Percentiles rank a stretch among this genome's conserved stretches.
Conservation (phyloP, 1,140 invertebrate species). For the Telenomus remus region DNA sequence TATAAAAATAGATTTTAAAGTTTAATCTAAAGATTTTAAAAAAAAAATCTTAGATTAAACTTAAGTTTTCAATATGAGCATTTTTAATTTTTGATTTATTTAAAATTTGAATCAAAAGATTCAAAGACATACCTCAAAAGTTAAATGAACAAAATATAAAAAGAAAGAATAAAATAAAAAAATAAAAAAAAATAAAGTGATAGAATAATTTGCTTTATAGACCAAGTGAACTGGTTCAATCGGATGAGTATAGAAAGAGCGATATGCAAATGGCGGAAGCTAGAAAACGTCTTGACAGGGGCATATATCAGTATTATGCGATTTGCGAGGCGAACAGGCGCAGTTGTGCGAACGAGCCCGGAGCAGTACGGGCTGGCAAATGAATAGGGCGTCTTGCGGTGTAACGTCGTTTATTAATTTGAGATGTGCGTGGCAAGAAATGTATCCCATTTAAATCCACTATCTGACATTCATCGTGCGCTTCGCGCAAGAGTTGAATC, state of each 20-base stretch:
- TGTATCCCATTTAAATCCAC: constrained; percentile 44
- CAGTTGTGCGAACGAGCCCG: constrained; percentile 23
- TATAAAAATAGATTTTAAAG: too few relatives aligned
- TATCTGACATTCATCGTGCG: constrained; percentile 49
- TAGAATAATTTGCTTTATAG: too few relatives aligned
- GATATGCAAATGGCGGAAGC: constrained; percentile 31
- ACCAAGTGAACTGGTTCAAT: constrained; percentile 32
- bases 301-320: constrained; percentile 38
- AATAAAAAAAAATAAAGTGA: not conserved
- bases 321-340: constrained; percentile 7
- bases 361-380: constrained; percentile 9
- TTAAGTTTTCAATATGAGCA: too few relatives aligned
- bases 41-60: too few relatives aligned
- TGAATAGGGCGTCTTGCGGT: constrained; percentile 21
- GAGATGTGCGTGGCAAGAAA: constrained; percentile 40
- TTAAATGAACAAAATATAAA: too few relatives aligned
- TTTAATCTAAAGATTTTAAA: too few relatives aligned
- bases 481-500: constrained; percentile 33
- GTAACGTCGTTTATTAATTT: constrained; percentile 49
- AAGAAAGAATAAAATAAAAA: not conserved
- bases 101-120: too few relatives aligned
- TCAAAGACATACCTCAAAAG: too few relatives aligned
- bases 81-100: too few relatives aligned
- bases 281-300: constrained; percentile 27
- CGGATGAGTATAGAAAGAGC: constrained; percentile 8